phyloP scores from a whole-genome alignment of 2,113 vertebrate species.

The Stigmatopora argus region DNA sequence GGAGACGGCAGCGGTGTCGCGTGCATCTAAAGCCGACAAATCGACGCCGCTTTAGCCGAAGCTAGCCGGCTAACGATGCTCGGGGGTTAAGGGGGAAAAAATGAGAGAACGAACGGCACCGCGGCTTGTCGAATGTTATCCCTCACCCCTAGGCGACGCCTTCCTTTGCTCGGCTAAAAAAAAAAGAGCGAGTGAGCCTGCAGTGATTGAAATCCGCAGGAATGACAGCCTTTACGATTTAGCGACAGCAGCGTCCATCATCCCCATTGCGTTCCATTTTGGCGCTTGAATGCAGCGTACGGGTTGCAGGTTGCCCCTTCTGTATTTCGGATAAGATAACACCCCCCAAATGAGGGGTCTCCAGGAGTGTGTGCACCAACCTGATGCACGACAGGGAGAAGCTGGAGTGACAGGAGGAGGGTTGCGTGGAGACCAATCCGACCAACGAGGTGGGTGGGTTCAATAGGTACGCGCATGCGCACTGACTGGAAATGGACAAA shows the following conservation, averaged over 20 bases:
- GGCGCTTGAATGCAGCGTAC: neutral
- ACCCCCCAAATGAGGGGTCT: neutral
- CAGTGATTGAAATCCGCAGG: constrained; percentile 47
- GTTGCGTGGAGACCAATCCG: neutral
- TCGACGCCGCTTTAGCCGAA: neutral
- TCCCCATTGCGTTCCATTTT: constrained; percentile 5
- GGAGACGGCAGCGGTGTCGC: neutral
- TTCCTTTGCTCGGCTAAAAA: neutral
- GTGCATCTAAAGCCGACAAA: neutral
- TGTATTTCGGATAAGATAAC: neutral
- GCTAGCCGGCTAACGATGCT: neutral
- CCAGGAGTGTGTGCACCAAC: neutral
- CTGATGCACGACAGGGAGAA: constrained; percentile 4
- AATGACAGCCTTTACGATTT: constrained; percentile 48
- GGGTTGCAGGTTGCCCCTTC: neutral
- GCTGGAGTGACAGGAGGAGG: constrained; percentile 5
- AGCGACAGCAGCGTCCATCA: constrained; percentile 16
- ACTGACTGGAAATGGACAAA: neutral
- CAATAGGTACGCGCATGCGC: neutral
- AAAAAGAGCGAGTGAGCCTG: constrained; percentile 18
- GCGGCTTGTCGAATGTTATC: neutral
- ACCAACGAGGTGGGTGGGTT: neutral
- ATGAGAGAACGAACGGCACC: neutral
- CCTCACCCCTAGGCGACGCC: neutral
- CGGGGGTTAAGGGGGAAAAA: neutral